Base-by-base conservation (phyloP, 1,140 invertebrate genomes). In the Chironomus striatipennis region DNA sequence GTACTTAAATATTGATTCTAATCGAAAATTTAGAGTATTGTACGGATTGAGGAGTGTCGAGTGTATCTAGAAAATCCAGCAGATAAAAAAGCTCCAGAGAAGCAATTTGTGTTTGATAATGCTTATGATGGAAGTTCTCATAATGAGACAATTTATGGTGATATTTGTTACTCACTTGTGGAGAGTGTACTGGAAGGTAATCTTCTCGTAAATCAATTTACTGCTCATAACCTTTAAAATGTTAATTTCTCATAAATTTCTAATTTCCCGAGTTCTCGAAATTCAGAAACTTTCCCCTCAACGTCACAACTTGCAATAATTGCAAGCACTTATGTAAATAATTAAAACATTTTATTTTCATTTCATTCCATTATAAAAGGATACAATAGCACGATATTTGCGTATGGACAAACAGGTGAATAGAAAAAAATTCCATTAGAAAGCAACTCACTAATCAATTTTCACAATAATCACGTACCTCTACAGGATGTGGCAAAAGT, bases 311-410 rank as follows among this genome's bases (percentile, higher is more conserved):
- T 34, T 34, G 5, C 24, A 34, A 2, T 34, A 34, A 34, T 34
- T 34, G 24, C 24, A 34, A 2, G 24, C 24, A 34, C 24, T n/a
- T 34, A 34, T 34, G 1, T 34, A 34, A 34, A 34, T 34, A 34
- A 34, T 34, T 34, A 34, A 34, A 34, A 34, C 24, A 34, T 34
- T 34, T 5, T 34, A 34, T 34, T 34, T 34, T 5, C 24, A 34
- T 34, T 34, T 5, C 24, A 34, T 2, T 34, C 1, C 24, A 34
- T n/a, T n/a, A n/a, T n/a, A n/a, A n/a, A 34, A 34, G 93, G 93
- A 12, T 94, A 96, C 83, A 94, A 94, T 82, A 91, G 90, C 8
- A 94, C 93, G 0, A 91, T 94, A 15, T 94, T 94, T 79, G 93
- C 93, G 0, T 95, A 95, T 79, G 93, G 93, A 0, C 93, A 95